A percentile compares a stretch with the other conserved stretches of the same genome.
Conservation (phyloP, 2,888 invertebrate genomes). For the Tetragnatha montana region DNA sequence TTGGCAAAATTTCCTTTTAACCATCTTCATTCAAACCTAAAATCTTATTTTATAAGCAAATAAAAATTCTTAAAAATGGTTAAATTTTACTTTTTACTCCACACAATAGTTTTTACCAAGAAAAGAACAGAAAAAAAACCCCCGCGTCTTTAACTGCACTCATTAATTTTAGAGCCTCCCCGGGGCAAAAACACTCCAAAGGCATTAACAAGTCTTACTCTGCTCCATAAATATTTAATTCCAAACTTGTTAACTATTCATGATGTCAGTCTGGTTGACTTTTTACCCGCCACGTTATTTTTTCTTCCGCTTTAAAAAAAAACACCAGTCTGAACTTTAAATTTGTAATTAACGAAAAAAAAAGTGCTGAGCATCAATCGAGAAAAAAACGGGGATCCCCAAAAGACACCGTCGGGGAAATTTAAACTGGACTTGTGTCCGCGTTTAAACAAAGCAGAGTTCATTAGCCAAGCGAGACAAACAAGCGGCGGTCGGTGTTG, state of each 20-base stretch:
- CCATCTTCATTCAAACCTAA: too few relatives aligned
- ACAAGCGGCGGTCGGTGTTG: conserved; percentile 37
- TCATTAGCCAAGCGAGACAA: conserved; percentile 54
- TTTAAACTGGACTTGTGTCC: not conserved
- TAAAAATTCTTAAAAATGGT: not conserved
- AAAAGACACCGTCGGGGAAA: not conserved
- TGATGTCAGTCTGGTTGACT: not conserved
- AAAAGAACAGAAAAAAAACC: not conserved
- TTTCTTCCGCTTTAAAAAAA: not conserved
- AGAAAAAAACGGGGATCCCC: not conserved
- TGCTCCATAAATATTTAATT: conserved; percentile 10
- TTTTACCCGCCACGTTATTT: conserved; percentile 5
- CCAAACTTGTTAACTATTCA: conserved; percentile 14
- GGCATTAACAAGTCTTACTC: conserved; percentile 3
- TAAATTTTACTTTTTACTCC: not conserved
- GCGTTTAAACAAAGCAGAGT: not conserved
- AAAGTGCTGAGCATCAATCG: not conserved
- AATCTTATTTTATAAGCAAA: not conserved
- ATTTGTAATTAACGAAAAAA: not conserved
- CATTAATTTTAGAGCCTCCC: not conserved
- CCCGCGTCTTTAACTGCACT: not conserved
- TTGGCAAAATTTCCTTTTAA: too few relatives aligned
- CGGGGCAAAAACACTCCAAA: not conserved
- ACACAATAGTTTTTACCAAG: not conserved
- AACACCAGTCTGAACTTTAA: not conserved